Evolutionary conservation across 37 sponge, comb jelly and placozoan species (phyloP).

Genomic region (Axinella damicornis): DNA sequence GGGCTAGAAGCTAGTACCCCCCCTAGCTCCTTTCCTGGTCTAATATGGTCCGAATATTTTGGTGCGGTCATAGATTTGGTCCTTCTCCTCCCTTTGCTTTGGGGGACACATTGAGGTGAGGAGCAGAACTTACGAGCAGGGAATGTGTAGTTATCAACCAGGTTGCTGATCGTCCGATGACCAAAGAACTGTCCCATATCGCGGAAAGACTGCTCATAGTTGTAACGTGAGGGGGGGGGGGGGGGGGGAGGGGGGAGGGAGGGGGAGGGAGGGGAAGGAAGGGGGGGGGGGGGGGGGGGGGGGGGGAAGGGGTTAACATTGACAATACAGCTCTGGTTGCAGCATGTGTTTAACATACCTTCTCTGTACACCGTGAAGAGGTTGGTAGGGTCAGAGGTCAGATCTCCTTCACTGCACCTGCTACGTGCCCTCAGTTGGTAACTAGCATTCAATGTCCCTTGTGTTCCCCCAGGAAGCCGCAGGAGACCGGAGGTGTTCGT

Average conservation of each 20-base stretch:
- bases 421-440: slow-evolving; percentile 5
- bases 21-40: too few species aligned
- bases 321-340: neutral
- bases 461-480: neutral
- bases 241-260: too few species aligned
- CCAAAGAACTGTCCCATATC: neutral
- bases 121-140: slow-evolving; percentile 14
- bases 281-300: neutral
- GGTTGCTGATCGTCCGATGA: neutral
- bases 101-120: too few species aligned
- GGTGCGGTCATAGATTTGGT: too few species aligned
- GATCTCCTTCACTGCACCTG: neutral
- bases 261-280: too few species aligned
- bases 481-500: neutral
- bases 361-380: neutral
- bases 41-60: too few species aligned
- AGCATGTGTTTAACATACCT: neutral
- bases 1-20: too few species aligned
- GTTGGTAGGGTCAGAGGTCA: neutral
- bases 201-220: slow-evolving; percentile 1
- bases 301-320: neutral
- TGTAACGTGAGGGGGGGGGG: neutral
- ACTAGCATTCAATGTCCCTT: neutral
- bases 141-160: neutral
- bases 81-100: too few species aligned